Base-by-base conservation (phyloP, 2,113 vertebrate genomes). In the Chionodraco myersi region DNA sequence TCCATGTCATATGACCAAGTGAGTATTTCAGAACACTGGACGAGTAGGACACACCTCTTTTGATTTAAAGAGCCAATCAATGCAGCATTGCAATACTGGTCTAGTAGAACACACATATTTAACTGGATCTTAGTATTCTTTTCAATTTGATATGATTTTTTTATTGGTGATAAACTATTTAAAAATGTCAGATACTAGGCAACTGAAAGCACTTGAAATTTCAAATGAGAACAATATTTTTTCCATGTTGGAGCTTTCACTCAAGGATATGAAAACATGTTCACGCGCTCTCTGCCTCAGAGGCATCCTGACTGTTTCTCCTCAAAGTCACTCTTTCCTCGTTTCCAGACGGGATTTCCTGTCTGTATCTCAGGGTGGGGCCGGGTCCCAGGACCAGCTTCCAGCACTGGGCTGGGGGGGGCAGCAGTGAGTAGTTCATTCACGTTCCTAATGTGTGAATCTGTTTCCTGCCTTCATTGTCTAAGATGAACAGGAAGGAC, bases 391-490 rank as follows among this genome's bases (percentile, higher is more conserved):
- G 2, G 41, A 83, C 52, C 44, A 5, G 18, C 5, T 77, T 53
- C 54, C 74, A 36, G 73, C 7, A 30, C 65, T 58, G 48, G 7
- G 15, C 67, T 63, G 64, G 56, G 51, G 2, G 2, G 7, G 70
- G 45, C 18, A 65, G 53, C 53, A 15, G n/a, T 45, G 68, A 60
- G 15, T 36, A 61, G 16, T 41, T 44, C 44, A 61, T 47, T 56
- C 49, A 7, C 15, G 41, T n/a, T 30, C 48, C 0, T 9, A 1
- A 10, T 64, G 65, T 72, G 75, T 53, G 26, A 64, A 21, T 71
- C 75, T 60, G 74, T 62, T 91, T 91, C 85, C 89, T 83, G 88
- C 23, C 59, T 58, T 83, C 79, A 86, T 91, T 91, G 88, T 92
- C 84, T 51, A 0, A 61, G 60, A 63, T 14, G 57, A 75, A 65